Evolutionary conservation across 2,113 vertebrate genomes (phyloP).

Genomic region (Nerophis ophidion): DNA sequence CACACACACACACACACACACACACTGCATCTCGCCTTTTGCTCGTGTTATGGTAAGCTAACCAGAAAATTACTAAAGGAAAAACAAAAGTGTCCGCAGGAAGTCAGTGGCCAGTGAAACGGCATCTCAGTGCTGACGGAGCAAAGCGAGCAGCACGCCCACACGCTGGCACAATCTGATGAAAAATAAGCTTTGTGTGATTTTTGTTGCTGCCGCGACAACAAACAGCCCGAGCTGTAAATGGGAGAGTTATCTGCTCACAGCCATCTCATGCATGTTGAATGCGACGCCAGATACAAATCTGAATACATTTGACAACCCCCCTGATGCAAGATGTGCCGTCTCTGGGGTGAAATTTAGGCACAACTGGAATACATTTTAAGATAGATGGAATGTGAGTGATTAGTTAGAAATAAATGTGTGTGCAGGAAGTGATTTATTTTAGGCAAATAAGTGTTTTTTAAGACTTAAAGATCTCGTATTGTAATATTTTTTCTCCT

Average conservation of each 20-base stretch:
- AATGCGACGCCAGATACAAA: constrained; percentile 46
- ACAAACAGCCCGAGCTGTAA: constrained; percentile 12
- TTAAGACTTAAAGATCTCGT: neutral
- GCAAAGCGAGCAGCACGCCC: constrained; percentile 24
- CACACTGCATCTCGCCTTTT: no score
- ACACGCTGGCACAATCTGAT: constrained; percentile 18
- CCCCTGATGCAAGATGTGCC: constrained; percentile 51
- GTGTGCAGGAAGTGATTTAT: constrained; percentile 50
- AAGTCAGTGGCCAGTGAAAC: constrained; percentile 36
- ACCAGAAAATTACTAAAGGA: neutral
- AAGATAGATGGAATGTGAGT: constrained; percentile 56
- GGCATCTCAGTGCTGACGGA: constrained; percentile 22
- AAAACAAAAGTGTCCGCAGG: constrained; percentile 19
- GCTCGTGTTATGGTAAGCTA: neutral
- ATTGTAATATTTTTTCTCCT: no score
- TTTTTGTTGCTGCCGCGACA: constrained; percentile 33
- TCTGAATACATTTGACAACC: constrained; percentile 55
- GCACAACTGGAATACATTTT: constrained; percentile 60
- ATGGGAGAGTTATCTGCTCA: constrained; percentile 38
- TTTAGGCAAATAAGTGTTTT: constrained; percentile 27
- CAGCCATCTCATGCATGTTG: constrained; percentile 37
- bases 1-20: no score
- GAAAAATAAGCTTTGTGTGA: constrained; percentile 27
- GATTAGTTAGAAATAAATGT: constrained; percentile 66
- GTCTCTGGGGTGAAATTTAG: constrained; percentile 53